Evolutionary conservation across 2,797 vertebrate genomes (phyloP), one percentile per base, ranked within the genome.

Genomic region (Tinamus major): DNA sequence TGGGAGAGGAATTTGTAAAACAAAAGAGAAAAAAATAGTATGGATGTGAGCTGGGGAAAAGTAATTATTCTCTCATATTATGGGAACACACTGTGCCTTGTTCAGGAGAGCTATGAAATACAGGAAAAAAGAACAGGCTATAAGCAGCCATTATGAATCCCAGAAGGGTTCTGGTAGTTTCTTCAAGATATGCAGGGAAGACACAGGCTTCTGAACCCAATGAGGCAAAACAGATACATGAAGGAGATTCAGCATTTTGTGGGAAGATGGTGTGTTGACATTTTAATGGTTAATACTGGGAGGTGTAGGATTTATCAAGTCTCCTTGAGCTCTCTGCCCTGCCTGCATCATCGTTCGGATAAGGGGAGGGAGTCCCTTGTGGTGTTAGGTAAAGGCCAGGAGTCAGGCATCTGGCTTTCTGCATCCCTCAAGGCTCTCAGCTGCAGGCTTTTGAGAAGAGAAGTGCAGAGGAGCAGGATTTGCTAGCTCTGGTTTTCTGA

Each of bases 51-150:
- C 77, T 79, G 84, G 69, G 61, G 89, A 96, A 96, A 96, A 96
- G 89, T 93, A 95, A 96, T 97, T 97, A 96, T 96, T 97, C 92
- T 92, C 79, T 94, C 67, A 79, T 96, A 94, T 96, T 91, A 70
- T 42, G 53, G 75, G 90, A 96, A 96, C 93, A 96, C 12, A 51
- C 20, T 81, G 93, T 92, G 35, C 89, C 89, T 94, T 76, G 82
- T 71, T 96, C 89, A 88, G 88, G 92, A 91, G 88, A 84, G 85
- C 85, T 87, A 87, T 80, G 95, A 96, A 94, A 95, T 79, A 70
- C 80, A 77, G 70, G 42, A 92, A 83, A 41, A 41, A 86, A 70
- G 59, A 88, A 92, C 39, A 51, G 74, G 33, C 67, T 93, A 31
- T 31, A 65, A 82, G 77, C 44, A 92, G 63, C 12, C 55, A 92